phyloP scores from a whole-genome alignment of 2,113 vertebrate genomes.

The Prietella phreatophila region DNA sequence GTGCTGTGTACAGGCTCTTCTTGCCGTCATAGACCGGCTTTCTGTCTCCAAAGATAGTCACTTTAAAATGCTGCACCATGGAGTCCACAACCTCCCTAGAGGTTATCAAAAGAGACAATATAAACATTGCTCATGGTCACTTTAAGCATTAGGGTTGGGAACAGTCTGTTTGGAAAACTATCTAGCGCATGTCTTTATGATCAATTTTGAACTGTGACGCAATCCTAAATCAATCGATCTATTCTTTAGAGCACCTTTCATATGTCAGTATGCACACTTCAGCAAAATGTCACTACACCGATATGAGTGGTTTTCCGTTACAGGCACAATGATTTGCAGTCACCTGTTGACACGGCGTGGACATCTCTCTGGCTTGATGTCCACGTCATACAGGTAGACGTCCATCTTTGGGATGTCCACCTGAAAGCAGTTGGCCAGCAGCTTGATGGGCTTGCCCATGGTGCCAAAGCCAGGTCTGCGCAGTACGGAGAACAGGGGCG shows the following conservation, averaged over 20 bases:
- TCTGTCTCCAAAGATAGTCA: conserved; percentile 96
- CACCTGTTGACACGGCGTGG: conserved; percentile 97
- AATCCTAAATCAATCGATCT: not conserved
- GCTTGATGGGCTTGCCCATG: conserved; percentile 95
- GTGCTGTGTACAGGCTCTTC: conserved; percentile 93
- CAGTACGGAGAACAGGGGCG: conserved; percentile 89
- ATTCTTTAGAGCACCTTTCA: not conserved
- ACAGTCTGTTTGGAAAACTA: not conserved
- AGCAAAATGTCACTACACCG: not conserved
- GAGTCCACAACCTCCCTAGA: conserved; percentile 94
- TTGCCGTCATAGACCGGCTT: conserved; percentile 97
- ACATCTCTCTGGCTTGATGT: conserved; percentile 97
- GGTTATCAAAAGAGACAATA: conserved; percentile 24
- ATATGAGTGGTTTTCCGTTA: not conserved
- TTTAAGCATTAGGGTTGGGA: not conserved
- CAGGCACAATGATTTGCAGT: not conserved
- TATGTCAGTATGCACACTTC: not conserved
- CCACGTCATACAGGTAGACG: conserved; percentile 97
- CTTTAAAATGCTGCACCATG: conserved; percentile 98
- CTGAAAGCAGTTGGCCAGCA: conserved; percentile 99
- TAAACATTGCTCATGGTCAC: not conserved
- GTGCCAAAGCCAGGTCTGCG: conserved; percentile 95
- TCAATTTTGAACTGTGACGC: not conserved
- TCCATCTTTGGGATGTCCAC: conserved; percentile 99
- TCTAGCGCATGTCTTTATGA: not conserved